phyloP scores from a whole-genome alignment of 2,888 invertebrate genomes.

The Stenodera caucasica region DNA sequence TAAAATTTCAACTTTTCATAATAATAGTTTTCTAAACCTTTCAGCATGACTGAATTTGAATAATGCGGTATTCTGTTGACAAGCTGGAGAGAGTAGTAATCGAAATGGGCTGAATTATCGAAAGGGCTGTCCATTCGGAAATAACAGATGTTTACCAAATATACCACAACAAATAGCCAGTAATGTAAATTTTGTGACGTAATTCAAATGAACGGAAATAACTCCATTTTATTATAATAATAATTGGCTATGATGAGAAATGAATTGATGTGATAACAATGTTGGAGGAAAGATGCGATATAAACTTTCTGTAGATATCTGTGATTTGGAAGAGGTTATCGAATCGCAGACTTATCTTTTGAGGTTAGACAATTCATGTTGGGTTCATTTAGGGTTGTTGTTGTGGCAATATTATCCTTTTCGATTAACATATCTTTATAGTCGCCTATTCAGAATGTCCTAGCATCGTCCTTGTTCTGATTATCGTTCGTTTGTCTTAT shows the following conservation, averaged over 20 bases:
- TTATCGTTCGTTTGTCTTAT: background rate
- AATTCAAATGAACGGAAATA: background rate
- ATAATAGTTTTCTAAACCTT: background rate
- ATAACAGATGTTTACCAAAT: conserved; percentile 13
- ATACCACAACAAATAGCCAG: background rate
- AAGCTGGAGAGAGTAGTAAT: background rate
- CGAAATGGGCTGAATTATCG: background rate
- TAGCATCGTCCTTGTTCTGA: background rate
- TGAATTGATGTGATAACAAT: background rate
- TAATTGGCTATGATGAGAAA: background rate
- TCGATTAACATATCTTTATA: conserved; percentile 8
- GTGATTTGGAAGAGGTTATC: background rate
- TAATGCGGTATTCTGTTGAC: background rate
- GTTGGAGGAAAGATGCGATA: background rate
- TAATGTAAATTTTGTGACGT: background rate
- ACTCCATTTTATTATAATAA: background rate
- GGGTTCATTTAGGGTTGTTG: background rate
- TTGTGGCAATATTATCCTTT: conserved; percentile 10
- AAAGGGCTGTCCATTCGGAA: conserved; percentile 8
- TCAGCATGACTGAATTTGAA: background rate
- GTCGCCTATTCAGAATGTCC: background rate
- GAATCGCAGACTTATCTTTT: background rate
- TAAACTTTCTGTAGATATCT: too few species aligned
- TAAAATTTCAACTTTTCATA: background rate
- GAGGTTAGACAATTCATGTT: background rate